Percentiles rank a stretch among this genome's conserved stretches.
Conservation (phyloP, 2,888 invertebrate species). For the Leucozona laternaria region DNA sequence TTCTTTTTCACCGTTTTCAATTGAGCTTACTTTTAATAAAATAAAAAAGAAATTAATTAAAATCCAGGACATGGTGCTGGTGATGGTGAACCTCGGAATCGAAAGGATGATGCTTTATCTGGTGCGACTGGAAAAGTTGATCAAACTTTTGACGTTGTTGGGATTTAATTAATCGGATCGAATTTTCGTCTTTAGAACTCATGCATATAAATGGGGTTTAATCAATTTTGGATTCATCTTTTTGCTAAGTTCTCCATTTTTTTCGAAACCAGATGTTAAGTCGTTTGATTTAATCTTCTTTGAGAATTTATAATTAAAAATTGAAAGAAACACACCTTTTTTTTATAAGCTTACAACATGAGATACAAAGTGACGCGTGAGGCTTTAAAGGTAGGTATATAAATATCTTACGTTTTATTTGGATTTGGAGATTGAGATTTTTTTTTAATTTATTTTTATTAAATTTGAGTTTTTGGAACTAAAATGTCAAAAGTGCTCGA, state of each 20-base stretch:
- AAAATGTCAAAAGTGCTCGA: too few species aligned
- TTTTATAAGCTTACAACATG: neutral
- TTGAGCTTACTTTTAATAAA: conserved; percentile 35
- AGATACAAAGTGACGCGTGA: too few species aligned
- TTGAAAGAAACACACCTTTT: neutral
- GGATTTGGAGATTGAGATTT: too few species aligned
- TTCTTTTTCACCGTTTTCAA: conserved; percentile 2
- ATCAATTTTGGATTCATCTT: conserved; percentile 38
- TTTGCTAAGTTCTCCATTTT: neutral
- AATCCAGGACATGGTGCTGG: conserved; percentile 29
- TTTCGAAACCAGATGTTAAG: conserved; percentile 2
- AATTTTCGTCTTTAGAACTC: conserved; percentile 13
- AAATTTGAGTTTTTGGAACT: too few species aligned
- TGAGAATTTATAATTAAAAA: neutral
- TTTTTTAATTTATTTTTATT: too few species aligned
- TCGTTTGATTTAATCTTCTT: neutral
- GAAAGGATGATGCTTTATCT: neutral
- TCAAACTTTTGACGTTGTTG: conserved; percentile 35
- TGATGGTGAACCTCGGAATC: neutral
- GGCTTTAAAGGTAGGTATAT: too few species aligned
- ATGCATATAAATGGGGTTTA: conserved; percentile 41
- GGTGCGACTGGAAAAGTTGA: conserved; percentile 22
- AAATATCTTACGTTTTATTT: too few species aligned
- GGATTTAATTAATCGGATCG: conserved; percentile 41
- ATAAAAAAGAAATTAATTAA: conserved; percentile 61